Evolutionary conservation across 2,888 invertebrate species (phyloP), one percentile per base, ranked within the genome.

Genomic region (Papilio demoleus): DNA sequence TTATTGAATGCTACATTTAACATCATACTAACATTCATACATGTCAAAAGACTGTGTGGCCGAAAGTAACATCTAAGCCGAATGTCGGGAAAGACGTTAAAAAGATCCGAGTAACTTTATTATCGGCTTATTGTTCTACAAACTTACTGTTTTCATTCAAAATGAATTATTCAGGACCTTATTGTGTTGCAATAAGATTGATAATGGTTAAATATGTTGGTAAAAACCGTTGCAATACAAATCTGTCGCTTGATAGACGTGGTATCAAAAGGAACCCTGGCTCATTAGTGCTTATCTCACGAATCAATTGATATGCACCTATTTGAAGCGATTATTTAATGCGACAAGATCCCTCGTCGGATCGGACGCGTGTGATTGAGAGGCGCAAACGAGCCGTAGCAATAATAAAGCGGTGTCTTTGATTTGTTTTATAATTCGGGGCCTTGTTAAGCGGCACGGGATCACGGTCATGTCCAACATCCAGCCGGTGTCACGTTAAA

Each of bases 101-200:
- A 83, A 80, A 83, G 80, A 82, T 80, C 81, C 82, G 77, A 80
- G 80, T 88, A 87, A 87, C 84, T 77, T 84, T 84, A 87, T 88
- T 87, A 88, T 81, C 80, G 79, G 84, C 80, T 87, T 87, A 86
- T 65, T 69, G 70, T 69, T 65, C 70, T 67, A 79, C 80, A 75
- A 76, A 73, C 17, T 71, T 73, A 70, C 24, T 12, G 5, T 19
- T 56, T 31, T 27, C 31, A n/a, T 8, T 9, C 6, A 6, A 17
- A 61, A 61, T 17, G 14, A 11, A 31, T 22, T 36, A 22, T 9
- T 22, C 64, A 22, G 67, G n/a, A 53, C 3, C 31, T 17, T 76
- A 67, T 0, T 0, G 0, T 0, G 0, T 36, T 6, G 0, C 0
- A 0, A 70, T 79, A 82, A 78, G 73, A 70, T 66, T 71, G 14